Evolutionary conservation across 1,140 invertebrate species (phyloP).

Genomic region (Coelopa frigida): DNA sequence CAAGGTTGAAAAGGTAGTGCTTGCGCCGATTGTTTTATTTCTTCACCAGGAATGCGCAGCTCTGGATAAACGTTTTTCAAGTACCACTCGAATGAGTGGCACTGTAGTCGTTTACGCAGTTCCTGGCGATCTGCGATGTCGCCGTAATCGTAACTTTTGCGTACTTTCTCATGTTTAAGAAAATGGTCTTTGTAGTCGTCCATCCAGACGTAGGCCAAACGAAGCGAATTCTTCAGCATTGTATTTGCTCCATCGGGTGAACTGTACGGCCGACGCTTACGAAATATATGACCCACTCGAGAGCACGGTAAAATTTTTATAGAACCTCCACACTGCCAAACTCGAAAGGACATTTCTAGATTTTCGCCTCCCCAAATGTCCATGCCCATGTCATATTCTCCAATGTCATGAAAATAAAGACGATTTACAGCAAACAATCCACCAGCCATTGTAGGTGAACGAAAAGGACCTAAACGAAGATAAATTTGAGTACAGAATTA

Average conservation of each 20-base stretch:
- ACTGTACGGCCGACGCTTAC: constrained; percentile 81
- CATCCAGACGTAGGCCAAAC: constrained; percentile 89
- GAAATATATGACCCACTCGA: constrained; percentile 92
- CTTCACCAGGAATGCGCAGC: constrained; percentile 59
- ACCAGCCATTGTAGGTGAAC: constrained; percentile 93
- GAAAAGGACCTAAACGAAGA: constrained; percentile 69
- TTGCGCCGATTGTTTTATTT: constrained; percentile 47
- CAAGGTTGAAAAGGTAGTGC: constrained; percentile 64
- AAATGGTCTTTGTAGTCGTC: constrained; percentile 85
- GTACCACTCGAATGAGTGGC: constrained; percentile 91
- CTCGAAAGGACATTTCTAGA: constrained; percentile 89
- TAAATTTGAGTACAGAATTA: background rate
- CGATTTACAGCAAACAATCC: constrained; percentile 90
- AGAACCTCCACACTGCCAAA: constrained; percentile 97
- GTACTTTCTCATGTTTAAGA: constrained; percentile 60
- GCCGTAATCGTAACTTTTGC: constrained; percentile 61
- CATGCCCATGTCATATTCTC: constrained; percentile 90
- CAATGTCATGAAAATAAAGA: constrained; percentile 81
- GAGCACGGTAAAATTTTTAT: constrained; percentile 91
- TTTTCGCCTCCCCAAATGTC: constrained; percentile 79
- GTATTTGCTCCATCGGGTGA: constrained; percentile 65
- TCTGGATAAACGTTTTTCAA: constrained; percentile 87
- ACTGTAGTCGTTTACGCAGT: constrained; percentile 65
- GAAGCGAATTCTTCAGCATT: constrained; percentile 77
- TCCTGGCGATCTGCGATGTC: constrained; percentile 68